These are phyloP conservation scores for Tetragonula carbonaria DNA, from an alignment of 2,888 invertebrate genomes.

Conservation along the genomic window DNA sequence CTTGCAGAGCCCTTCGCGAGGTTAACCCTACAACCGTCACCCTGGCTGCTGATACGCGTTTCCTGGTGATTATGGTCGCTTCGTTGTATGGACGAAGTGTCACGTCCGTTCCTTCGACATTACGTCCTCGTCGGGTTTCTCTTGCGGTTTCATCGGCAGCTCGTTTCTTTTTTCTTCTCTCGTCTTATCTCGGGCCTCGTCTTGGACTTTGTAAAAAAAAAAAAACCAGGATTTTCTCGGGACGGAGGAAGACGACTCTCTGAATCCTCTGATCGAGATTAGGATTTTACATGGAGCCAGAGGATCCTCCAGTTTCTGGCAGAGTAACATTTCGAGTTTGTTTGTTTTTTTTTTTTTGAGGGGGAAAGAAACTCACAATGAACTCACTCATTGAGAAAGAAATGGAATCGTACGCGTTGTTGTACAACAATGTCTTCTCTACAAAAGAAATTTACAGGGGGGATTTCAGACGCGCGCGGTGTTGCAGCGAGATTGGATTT, in stretches of 20 bases:
- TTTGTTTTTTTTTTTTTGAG: neutral
- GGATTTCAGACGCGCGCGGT: neutral
- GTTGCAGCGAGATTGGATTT: constrained; percentile 6
- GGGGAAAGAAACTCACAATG: neutral
- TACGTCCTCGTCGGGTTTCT: constrained; percentile 17
- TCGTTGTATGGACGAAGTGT: constrained; percentile 20
- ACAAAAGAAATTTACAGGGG: neutral
- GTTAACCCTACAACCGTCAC: constrained; percentile 58
- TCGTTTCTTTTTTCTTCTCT: neutral
- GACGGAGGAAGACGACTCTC: neutral
- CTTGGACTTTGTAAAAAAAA: too few species aligned
- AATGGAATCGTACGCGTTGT: neutral
- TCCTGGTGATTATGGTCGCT: constrained; percentile 49
- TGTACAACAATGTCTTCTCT: neutral
- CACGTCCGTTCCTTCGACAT: neutral
- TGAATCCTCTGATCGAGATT: neutral
- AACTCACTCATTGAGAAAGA: neutral
- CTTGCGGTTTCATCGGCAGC: neutral
- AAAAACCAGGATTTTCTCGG: neutral
- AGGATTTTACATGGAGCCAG: neutral
- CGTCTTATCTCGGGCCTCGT: neutral
- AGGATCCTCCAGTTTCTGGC: neutral
- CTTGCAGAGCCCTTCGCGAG: constrained; percentile 19
- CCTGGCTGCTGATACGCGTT: constrained; percentile 12
- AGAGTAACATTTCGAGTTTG: neutral